These are phyloP conservation scores for Botia almorhae DNA, from an alignment of 2,797 vertebrate species.

Conservation along the genomic window DNA sequence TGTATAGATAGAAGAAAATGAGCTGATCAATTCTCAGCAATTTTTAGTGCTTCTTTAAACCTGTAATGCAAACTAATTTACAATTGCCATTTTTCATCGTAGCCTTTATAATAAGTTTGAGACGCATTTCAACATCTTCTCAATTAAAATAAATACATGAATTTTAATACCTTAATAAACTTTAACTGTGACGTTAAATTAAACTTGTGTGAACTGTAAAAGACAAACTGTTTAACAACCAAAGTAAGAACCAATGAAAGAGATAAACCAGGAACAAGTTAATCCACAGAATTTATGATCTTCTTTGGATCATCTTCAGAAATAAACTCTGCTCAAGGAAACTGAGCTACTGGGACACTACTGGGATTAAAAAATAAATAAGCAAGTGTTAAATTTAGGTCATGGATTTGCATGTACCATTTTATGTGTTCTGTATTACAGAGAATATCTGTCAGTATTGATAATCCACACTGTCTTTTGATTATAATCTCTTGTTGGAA, in stretches of 20 bases:
- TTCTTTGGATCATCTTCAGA: slow-evolving; percentile 11
- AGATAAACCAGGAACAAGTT: not conserved
- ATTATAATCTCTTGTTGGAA: slow-evolving; percentile 51
- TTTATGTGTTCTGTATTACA: slow-evolving; percentile 31
- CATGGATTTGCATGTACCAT: slow-evolving; percentile 52
- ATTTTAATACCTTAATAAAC: not conserved
- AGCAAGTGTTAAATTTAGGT: slow-evolving; percentile 46
- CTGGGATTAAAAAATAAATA: slow-evolving; percentile 30
- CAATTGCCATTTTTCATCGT: too few species aligned
- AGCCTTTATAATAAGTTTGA: too few species aligned
- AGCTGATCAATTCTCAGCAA: too few species aligned
- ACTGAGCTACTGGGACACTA: not conserved
- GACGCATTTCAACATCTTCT: too few species aligned
- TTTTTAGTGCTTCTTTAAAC: too few species aligned
- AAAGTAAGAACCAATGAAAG: not conserved
- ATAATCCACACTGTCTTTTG: slow-evolving; percentile 48
- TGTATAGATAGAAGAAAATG: too few species aligned
- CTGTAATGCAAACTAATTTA: too few species aligned
- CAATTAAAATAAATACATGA: too few species aligned
- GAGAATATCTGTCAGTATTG: slow-evolving; percentile 34
- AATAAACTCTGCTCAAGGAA: slow-evolving; percentile 16
- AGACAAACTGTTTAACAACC: not conserved
- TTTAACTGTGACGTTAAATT: not conserved
- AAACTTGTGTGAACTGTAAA: not conserved
- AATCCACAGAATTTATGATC: slow-evolving; percentile 2